Evolutionary conservation across 1,140 invertebrate species (phyloP), one percentile per base, ranked within the genome.

Genomic region (Sinella curviseta): DNA sequence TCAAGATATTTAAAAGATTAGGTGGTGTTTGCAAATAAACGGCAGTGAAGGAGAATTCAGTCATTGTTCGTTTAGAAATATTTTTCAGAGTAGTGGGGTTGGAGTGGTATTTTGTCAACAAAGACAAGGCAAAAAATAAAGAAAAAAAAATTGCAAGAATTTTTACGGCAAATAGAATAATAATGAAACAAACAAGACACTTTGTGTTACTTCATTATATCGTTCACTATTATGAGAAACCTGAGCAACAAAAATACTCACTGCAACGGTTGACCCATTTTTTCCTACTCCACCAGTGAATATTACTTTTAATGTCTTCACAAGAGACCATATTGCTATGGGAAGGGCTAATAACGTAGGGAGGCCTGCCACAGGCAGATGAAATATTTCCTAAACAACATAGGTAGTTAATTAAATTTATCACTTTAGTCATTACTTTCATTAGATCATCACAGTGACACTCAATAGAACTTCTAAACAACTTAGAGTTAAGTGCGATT

Each of bases 251-350:
- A 48, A 48, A 48, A 48, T 77, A 88, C 93, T 94, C 93, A 95
- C 94, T 86, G 95, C 95, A 85, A 96, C 92, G 60, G 95, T 95
- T 57, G 94, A 96, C 87, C 95, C 95, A 88, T 97, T 97, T 89
- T 96, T 97, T 82, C 96, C 95, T 84, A 92, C 90, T 84, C 95
- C 95, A 86, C 94, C 94, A 84, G 90, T 87, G 78, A 92, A 89
- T 84, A 94, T 90, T 48, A 88, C 85, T 67, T 78, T 82, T 74
- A 89, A 86, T 74, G 86, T 85, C 26, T 85, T 80, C n/a, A 85
- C 80, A 26, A 87, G 28, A 26, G 79, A 82, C 78, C 81, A 81
- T 55, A 81, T 35, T 74, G 77, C 80, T 20, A 79, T 33, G 28
- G 78, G 78, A 28, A 79, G 3, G 30, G 75, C 80, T 54, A 81